Conservation (phyloP, 2,888 invertebrate genomes). For the Drosophila fungiperda region DNA sequence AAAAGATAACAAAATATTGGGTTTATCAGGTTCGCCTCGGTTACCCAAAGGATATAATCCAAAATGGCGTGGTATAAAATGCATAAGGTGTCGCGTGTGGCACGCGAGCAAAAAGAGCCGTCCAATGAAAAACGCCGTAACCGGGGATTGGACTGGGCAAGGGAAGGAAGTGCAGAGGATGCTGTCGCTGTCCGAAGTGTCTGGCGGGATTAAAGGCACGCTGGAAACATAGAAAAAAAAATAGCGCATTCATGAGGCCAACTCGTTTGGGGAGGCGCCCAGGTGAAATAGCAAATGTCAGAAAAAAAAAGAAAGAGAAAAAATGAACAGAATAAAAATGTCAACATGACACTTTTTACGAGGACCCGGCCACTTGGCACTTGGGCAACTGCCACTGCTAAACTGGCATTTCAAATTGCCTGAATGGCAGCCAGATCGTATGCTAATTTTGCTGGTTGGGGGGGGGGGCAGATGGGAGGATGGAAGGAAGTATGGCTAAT, state of each 20-base stretch:
- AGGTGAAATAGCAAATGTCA: slow-evolving; percentile 45
- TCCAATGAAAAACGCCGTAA: slow-evolving; percentile 43
- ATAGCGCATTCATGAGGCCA: slow-evolving; percentile 50
- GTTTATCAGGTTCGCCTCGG: neutral
- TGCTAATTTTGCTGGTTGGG: slow-evolving; percentile 58
- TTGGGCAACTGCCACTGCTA: slow-evolving; percentile 45
- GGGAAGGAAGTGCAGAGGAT: neutral
- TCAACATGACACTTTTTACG: slow-evolving; percentile 54
- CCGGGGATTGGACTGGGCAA: neutral
- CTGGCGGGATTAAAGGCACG: slow-evolving; percentile 54
- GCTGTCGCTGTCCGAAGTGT: slow-evolving; percentile 25
- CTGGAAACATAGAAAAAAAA: slow-evolving; percentile 35
- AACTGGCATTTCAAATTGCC: slow-evolving; percentile 64
- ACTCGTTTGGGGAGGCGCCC: slow-evolving; percentile 14
- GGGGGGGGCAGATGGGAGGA: too few species aligned
- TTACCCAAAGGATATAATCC: neutral
- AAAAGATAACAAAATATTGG: neutral
- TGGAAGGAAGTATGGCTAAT: slow-evolving; percentile 51
- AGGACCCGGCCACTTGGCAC: slow-evolving; percentile 35
- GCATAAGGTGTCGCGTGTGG: slow-evolving; percentile 43
- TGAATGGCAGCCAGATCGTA: slow-evolving; percentile 72
- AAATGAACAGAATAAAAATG: slow-evolving; percentile 25
- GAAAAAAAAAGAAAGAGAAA: neutral
- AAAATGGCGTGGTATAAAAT: slow-evolving; percentile 19
- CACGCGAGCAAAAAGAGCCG: slow-evolving; percentile 19